Base-by-base conservation (phyloP, 1,140 invertebrate genomes). In the Amphibalanus amphitrite region DNA sequence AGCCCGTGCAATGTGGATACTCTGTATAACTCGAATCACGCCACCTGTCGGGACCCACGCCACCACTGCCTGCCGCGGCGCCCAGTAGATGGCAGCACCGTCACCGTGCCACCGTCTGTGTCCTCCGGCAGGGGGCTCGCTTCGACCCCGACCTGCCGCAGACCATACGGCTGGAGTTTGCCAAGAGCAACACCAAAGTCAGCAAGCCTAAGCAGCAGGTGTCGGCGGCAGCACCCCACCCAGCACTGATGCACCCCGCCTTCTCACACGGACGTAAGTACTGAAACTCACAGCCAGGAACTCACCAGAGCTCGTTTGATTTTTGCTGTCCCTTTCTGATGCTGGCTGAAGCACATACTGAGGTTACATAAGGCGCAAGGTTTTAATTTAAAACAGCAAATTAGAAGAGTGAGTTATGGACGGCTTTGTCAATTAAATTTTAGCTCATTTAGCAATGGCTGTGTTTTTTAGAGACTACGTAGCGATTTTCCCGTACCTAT, bases 101-200 rank as follows among this genome's bases (percentile, higher is more conserved):
- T 38, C 33, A 72, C 70, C 33, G 33, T 38, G 33, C 33, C 33
- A 38, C 33, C 15, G 33, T 38, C 33, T 70, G 84, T 83, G 83
- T 85, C 86, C 89, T 90, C 86, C 90, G 94, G 90, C 90, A 98
- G 92, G 95, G 95, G 83, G 93, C 98, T 84, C 89, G 94, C 85
- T 98, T 98, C 87, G 95, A 98, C 88, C 96, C 96, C 83, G 96
- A 99, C 87, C 91, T 97, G 87, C 93, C 95, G 83, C 96, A 99
- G 90, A 98, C 96, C 80, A 95, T 99, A 86, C 90, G 97, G 83
- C 90, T 99, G 86, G 97, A 99, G 89, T 98, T 99, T 89, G 97
- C 97, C 85, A 98, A 98, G 89, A 98, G 95, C 88, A 99, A 99
- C 89, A 99, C 97, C 83, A 99, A 99, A 90, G 97, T 99, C 86